Evolutionary conservation across 2,888 invertebrate genomes (phyloP).

Genomic region (Spilosoma lubricipeda): DNA sequence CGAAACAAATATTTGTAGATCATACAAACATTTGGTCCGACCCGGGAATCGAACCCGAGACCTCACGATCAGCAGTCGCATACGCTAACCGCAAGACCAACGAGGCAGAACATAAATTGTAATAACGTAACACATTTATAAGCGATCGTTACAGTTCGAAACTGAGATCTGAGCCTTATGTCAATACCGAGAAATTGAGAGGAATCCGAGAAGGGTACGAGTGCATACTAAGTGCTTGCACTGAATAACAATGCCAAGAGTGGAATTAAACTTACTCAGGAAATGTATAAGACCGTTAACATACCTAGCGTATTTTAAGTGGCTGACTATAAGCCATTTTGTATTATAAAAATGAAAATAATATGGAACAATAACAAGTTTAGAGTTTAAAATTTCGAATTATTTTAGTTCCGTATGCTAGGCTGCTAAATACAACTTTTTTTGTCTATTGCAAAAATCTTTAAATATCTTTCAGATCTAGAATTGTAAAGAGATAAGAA

Average conservation of each 20-base stretch:
- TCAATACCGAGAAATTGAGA: neutral
- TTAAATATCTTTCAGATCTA: too few species aligned
- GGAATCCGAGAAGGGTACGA: neutral
- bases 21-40: too few species aligned
- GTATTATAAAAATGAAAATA: neutral
- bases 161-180: neutral
- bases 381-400: neutral
- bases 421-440: too few species aligned
- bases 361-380: neutral
- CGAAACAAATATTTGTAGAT: too few species aligned
- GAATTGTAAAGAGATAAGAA: too few species aligned
- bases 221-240: constrained; percentile 30
- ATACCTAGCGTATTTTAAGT: neutral
- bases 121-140: neutral
- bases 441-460: too few species aligned
- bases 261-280: constrained; percentile 39
- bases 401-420: neutral
- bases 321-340: neutral
- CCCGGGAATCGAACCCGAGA: too few species aligned
- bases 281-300: constrained; percentile 3
- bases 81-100: too few species aligned
- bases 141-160: neutral
- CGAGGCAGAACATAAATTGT: too few species aligned
- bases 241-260: constrained; percentile 26
- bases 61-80: too few species aligned